Conservation (phyloP, 2,888 invertebrate genomes). For the Caenorhabditis japonica region DNA sequence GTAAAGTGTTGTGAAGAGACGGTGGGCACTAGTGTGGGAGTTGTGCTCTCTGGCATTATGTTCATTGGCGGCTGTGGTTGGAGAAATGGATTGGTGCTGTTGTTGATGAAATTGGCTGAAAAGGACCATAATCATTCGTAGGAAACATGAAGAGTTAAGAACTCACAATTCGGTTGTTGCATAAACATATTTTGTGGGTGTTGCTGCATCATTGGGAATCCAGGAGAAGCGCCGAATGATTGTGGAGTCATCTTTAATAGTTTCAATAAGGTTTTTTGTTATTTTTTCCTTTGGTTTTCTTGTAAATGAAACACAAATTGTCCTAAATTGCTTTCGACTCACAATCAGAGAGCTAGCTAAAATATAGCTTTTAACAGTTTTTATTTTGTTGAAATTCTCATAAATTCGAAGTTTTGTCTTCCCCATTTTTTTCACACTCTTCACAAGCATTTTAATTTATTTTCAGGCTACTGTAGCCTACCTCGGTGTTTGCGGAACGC, state of each 20-base stretch:
- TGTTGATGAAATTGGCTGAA: slow-evolving; percentile 36
- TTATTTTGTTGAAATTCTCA: too few species aligned
- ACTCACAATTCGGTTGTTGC: slow-evolving; percentile 43
- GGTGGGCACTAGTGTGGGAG: slow-evolving; percentile 30
- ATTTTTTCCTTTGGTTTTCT: too few species aligned
- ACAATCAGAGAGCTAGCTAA: too few species aligned
- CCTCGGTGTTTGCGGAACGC: too few species aligned
- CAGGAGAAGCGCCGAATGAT: slow-evolving; percentile 24
- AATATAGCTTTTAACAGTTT: too few species aligned
- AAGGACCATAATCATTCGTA: neutral
- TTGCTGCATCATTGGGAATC: slow-evolving; percentile 43
- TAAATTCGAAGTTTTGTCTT: too few species aligned
- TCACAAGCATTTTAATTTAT: too few species aligned
- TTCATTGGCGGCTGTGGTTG: slow-evolving; percentile 31
- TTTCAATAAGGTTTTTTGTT: too few species aligned
- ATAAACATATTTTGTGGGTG: slow-evolving; percentile 45
- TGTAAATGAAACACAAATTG: too few species aligned
- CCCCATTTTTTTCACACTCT: too few species aligned
- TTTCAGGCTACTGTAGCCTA: too few species aligned
- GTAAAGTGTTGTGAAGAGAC: slow-evolving; percentile 39
- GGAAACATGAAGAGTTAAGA: neutral
- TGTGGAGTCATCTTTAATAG: slow-evolving; percentile 50
- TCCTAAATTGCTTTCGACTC: too few species aligned
- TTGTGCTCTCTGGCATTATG: slow-evolving; percentile 17
- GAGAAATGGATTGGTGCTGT: slow-evolving; percentile 46